Conservation (phyloP, 1,140 invertebrate genomes). For the Trypoxylus dichotomus region DNA sequence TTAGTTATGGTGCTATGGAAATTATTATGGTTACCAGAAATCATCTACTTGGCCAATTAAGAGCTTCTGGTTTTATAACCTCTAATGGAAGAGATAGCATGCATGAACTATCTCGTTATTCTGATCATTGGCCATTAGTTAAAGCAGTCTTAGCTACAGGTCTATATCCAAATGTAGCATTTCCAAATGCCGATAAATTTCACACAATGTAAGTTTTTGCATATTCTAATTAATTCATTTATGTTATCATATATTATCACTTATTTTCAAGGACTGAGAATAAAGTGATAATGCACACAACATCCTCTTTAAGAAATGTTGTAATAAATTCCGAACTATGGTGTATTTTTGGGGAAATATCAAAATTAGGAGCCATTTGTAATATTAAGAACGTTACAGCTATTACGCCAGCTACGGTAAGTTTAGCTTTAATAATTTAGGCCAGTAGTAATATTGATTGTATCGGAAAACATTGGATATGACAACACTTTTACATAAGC, state of each 20-base stretch:
- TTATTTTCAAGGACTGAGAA: constrained; percentile 64
- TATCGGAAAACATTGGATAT: too few relatives aligned
- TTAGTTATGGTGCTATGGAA: constrained; percentile 84
- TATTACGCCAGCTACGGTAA: constrained; percentile 78
- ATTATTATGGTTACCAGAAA: constrained; percentile 78
- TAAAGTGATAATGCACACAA: constrained; percentile 74
- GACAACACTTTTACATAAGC: too few relatives aligned
- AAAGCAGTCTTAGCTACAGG: constrained; percentile 88
- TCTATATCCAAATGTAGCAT: constrained; percentile 84
- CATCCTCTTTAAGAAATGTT: constrained; percentile 66
- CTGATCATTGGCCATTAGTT: constrained; percentile 88
- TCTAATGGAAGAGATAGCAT: constrained; percentile 74
- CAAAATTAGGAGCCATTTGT: constrained; percentile 63
- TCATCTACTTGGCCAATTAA: constrained; percentile 82
- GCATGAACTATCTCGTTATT: constrained; percentile 79
- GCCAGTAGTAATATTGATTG: too few relatives aligned
- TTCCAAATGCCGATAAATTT: constrained; percentile 53
- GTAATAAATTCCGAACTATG: constrained; percentile 69
- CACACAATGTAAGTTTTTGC: constrained; percentile 47
- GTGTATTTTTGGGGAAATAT: constrained; percentile 85
- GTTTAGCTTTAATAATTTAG: constrained; percentile 45
- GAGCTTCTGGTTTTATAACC: constrained; percentile 84
- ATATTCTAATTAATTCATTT: background rate
- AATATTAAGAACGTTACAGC: constrained; percentile 75
- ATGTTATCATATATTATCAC: background rate